Conservation (phyloP, 2,888 invertebrate species). For the Cynaeus angustus region DNA sequence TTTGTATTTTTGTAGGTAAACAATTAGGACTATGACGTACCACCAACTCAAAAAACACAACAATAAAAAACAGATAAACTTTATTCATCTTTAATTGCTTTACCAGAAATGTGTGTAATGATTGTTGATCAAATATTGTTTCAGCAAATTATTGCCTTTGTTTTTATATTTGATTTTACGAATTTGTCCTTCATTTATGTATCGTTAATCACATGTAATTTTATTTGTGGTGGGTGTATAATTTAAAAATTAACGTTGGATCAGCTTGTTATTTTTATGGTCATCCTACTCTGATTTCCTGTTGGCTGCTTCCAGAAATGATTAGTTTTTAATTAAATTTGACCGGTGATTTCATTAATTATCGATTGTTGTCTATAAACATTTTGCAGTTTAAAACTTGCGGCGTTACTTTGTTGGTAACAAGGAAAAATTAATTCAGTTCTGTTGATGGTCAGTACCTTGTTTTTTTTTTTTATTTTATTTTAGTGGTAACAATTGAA, state of each 20-base stretch:
- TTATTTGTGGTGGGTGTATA: conserved; percentile 26
- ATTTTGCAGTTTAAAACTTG: too few species aligned
- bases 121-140: conserved; percentile 8
- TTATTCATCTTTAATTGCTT: conserved; percentile 1
- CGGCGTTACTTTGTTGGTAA: too few species aligned
- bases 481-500: too few species aligned
- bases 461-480: too few species aligned
- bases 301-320: neutral
- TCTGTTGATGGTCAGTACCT: too few species aligned
- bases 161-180: conserved; percentile 7
- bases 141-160: conserved; percentile 17
- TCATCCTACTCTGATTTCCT: conserved; percentile 10
- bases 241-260: conserved; percentile 17
- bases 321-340: too few species aligned
- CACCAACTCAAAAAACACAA: conserved; percentile 11
- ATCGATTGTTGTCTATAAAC: too few species aligned
- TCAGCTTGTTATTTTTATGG: conserved; percentile 1
- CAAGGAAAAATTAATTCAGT: too few species aligned
- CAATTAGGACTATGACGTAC: conserved; percentile 8
- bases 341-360: too few species aligned
- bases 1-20: neutral
- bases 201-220: conserved; percentile 26
- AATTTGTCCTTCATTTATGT: conserved; percentile 18
- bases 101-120: neutral
- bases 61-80: neutral